phyloP scores from a whole-genome alignment of 2,113 vertebrate species.

The Conger conger region DNA sequence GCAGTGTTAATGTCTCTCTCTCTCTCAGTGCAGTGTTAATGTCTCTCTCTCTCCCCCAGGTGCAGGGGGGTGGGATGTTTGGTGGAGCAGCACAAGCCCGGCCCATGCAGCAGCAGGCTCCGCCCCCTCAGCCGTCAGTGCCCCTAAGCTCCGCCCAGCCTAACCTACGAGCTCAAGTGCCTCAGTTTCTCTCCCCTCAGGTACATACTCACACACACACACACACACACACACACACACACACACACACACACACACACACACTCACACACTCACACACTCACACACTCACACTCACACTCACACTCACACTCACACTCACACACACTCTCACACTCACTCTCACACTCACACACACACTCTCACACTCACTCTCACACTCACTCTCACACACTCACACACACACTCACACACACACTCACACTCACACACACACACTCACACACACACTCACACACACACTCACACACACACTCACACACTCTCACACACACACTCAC shows the following conservation, averaged over 20 bases:
- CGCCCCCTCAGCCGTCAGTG: slow-evolving; percentile 81
- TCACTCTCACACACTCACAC: too few relatives aligned
- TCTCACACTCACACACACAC: too few relatives aligned
- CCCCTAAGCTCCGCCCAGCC: slow-evolving; percentile 98
- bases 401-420: not conserved
- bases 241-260: slow-evolving; percentile 8
- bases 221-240: not conserved
- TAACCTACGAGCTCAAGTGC: slow-evolving; percentile 99
- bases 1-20: too few relatives aligned
- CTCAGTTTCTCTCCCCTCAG: slow-evolving; percentile 99
- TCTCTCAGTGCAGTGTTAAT: too few relatives aligned
- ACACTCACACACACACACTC: not conserved
- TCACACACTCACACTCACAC: not conserved
- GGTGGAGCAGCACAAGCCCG: slow-evolving; percentile 96
- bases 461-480: not conserved
- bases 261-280: not conserved
- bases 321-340: not conserved
- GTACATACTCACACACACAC: slow-evolving; percentile 49
- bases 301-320: not conserved
- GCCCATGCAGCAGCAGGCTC: slow-evolving; percentile 71
- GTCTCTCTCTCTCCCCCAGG: slow-evolving; percentile 60
- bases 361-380: too few relatives aligned
- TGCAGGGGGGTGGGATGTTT: slow-evolving; percentile 97
- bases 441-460: not conserved
- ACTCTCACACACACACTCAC: not conserved